Conservation (phyloP, 2,888 invertebrate species). For the Stenurella melanura region DNA sequence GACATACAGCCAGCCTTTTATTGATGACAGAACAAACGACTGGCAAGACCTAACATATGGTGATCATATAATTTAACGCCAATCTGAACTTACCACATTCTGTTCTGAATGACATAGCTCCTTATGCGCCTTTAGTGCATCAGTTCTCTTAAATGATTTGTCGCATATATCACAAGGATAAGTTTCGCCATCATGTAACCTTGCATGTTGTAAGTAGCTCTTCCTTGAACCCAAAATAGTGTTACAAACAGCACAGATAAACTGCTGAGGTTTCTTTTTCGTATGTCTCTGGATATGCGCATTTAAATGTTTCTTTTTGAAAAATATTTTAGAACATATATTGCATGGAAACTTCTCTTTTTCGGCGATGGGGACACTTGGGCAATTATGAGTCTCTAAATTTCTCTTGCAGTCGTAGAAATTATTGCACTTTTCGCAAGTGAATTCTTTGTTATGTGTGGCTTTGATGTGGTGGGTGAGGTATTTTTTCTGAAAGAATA, state of each 20-base stretch:
- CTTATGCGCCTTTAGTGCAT: slow-evolving; percentile 68
- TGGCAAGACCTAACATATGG: too few relatives aligned
- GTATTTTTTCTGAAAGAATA: slow-evolving; percentile 73
- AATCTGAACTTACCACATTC: slow-evolving; percentile 31
- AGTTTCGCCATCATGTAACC: slow-evolving; percentile 64
- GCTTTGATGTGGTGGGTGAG: slow-evolving; percentile 72
- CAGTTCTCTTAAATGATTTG: slow-evolving; percentile 55
- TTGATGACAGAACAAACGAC: too few relatives aligned
- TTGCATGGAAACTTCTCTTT: slow-evolving; percentile 61
- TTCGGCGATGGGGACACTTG: slow-evolving; percentile 52
- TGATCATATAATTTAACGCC: not conserved
- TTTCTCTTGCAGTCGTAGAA: slow-evolving; percentile 61
- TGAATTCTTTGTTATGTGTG: slow-evolving; percentile 64
- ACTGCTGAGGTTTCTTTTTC: slow-evolving; percentile 24
- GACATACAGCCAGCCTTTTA: too few relatives aligned
- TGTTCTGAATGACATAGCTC: slow-evolving; percentile 64
- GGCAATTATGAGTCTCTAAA: slow-evolving; percentile 63
- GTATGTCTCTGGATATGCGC: slow-evolving; percentile 63
- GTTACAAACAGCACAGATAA: slow-evolving; percentile 50
- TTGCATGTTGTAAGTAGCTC: slow-evolving; percentile 68
- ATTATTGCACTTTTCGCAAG: slow-evolving; percentile 63
- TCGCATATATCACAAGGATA: slow-evolving; percentile 62
- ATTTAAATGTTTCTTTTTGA: slow-evolving; percentile 59
- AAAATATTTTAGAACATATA: slow-evolving; percentile 64
- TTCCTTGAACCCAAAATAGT: slow-evolving; percentile 43